Evolutionary conservation across 2,113 vertebrate species (phyloP), one percentile per base, ranked within the genome.

Genomic region (Melozone crissalis): DNA sequence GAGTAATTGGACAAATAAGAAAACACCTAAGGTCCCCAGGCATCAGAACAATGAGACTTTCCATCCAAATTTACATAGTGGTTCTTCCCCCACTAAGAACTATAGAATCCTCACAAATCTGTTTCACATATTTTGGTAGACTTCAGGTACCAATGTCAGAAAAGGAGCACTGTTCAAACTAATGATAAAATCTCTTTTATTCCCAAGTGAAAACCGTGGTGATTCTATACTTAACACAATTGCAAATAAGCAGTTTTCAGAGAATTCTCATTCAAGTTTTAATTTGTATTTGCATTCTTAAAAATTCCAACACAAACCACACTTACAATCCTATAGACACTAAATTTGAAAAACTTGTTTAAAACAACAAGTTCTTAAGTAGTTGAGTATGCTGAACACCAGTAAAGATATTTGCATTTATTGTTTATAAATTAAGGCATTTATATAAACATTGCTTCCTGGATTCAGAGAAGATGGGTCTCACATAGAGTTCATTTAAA

Each of bases 1-100:
- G 72, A 96, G 95, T 94, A 97, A 88, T 57, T 85, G 58, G 22
- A 93, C 94, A 51, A 51, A n/a, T 75, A 93, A 94, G 65, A 31
- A 83, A 90, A 71, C 11, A 92, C 5, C 6, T 31, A 93, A 58
- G 8, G 20, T 27, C 27, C 57, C 13, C 22, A 67, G 20, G 10
- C 10, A 61, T 20, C 35, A 77, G 21, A 83, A 84, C 18, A 88
- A 39, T 1, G 3, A 7, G 77, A 80, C 44, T 65, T 79, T 46
- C n/a, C 0, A 1, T 49, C 44, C n/a, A 67, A 8, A 37, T 66
- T 55, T 44, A 94, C 30, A 15, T 2, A 37, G 30, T 12, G 17
- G 44, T 77, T 80, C 59, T 87, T 76, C 11, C 21, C 16, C n/a
- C 44, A 24, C 22, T 31, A 77, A 73, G 54, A 87, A 69, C 57